phyloP scores from a whole-genome alignment of 2,888 invertebrate genomes.

The Trachelus troglodyta region DNA sequence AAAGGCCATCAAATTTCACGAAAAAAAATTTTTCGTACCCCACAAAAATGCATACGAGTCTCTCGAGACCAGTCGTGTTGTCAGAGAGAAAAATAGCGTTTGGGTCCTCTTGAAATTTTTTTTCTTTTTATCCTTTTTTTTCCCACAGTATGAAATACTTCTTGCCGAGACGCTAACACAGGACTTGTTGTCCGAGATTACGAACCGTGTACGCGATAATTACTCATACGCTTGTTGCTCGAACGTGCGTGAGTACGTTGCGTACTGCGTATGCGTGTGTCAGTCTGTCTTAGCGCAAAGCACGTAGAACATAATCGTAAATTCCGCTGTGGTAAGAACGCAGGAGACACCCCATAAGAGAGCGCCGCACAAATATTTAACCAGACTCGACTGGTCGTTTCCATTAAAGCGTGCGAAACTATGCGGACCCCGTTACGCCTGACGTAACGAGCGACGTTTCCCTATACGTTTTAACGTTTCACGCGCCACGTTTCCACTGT shows the following conservation, averaged over 20 bases:
- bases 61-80: neutral
- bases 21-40: neutral
- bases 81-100: neutral
- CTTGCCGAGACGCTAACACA: neutral
- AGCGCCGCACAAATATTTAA: neutral
- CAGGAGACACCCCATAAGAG: neutral
- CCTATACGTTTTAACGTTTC: neutral
- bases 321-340: neutral
- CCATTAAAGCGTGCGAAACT: neutral
- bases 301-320: neutral
- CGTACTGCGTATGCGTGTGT: neutral
- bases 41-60: neutral
- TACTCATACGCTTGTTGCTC: neutral
- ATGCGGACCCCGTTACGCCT: neutral
- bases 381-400: neutral
- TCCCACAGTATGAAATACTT: neutral
- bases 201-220: neutral
- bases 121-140: neutral
- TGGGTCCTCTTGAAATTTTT: neutral
- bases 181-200: neutral
- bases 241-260: neutral
- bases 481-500: neutral
- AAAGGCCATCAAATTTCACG: neutral
- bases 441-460: neutral
- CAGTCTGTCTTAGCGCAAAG: neutral